phyloP scores from a whole-genome alignment of 2,113 vertebrate genomes.

The Rhea americana region DNA sequence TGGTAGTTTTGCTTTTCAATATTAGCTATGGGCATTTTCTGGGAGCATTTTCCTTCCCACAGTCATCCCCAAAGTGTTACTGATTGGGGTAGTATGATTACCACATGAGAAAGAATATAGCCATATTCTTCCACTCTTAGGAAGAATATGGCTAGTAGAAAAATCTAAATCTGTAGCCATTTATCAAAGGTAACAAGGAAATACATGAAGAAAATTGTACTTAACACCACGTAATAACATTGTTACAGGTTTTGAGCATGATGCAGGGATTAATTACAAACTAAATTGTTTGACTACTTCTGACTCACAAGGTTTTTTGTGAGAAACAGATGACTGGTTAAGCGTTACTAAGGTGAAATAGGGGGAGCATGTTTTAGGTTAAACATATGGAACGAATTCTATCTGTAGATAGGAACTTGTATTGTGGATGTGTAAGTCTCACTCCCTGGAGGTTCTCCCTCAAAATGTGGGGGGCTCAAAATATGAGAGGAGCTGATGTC shows the following conservation, averaged over 20 bases:
- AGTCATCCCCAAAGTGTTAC: not conserved
- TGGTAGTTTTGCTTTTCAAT: not conserved
- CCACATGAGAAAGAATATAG: not conserved
- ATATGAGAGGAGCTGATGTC: not conserved
- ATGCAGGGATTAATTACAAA: not conserved
- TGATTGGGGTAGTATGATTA: not conserved
- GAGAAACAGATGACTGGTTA: not conserved
- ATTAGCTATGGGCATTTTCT: not conserved
- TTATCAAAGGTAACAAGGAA: not conserved
- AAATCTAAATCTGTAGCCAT: not conserved
- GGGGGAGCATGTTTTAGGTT: not conserved
- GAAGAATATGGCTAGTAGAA: not conserved
- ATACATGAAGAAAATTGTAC: not conserved
- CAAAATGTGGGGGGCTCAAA: not conserved
- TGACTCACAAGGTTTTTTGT: not conserved
- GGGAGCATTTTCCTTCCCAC: not conserved
- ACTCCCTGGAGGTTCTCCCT: not conserved
- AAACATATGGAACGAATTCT: not conserved
- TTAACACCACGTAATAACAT: not conserved
- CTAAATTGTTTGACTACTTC: not conserved
- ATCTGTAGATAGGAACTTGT: fast-evolving
- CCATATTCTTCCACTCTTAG: not conserved
- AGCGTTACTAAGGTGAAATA: not conserved
- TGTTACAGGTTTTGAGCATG: not conserved
- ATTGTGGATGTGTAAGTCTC: not conserved